phyloP scores from a whole-genome alignment of 2,888 invertebrate genomes.

The Eupithecia subumbrata region DNA sequence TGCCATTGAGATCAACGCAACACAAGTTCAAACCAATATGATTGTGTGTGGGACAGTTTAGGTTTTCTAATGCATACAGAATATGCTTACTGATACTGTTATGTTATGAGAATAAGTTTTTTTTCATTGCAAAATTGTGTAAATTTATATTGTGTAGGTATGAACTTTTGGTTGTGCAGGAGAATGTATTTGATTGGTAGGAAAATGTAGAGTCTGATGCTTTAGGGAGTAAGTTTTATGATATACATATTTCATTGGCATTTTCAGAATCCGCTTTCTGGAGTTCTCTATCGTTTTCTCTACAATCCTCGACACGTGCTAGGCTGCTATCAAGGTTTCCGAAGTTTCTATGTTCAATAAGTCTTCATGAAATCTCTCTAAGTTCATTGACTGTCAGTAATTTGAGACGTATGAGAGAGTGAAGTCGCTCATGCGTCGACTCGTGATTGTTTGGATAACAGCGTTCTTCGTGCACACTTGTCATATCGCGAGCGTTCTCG shows the following conservation, averaged over 20 bases:
- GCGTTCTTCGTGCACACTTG: conserved; percentile 38
- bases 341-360: neutral
- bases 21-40: neutral
- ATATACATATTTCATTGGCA: neutral
- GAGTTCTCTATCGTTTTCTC: neutral
- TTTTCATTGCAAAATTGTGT: too few relatives aligned
- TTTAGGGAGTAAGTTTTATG: neutral
- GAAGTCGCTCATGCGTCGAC: conserved; percentile 40
- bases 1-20: neutral
- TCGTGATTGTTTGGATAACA: conserved; percentile 37
- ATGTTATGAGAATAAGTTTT: too few relatives aligned
- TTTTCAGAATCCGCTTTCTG: neutral
- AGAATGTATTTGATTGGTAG: neutral
- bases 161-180: neutral
- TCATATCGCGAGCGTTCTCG: neutral
- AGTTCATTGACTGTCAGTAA: conserved; percentile 30
- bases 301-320: conserved; percentile 1
- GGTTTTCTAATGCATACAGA: neutral
- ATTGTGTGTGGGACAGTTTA: neutral
- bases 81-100: neutral
- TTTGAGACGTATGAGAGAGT: conserved; percentile 37
- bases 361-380: conserved; percentile 13
- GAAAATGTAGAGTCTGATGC: neutral
- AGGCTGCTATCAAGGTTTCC: neutral
- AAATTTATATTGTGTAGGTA: neutral